A percentile compares a stretch with the other conserved stretches of the same genome.
Evolutionary conservation across 2,797 vertebrate genomes (phyloP).

Genomic region (Phataginus tetradactyla): DNA sequence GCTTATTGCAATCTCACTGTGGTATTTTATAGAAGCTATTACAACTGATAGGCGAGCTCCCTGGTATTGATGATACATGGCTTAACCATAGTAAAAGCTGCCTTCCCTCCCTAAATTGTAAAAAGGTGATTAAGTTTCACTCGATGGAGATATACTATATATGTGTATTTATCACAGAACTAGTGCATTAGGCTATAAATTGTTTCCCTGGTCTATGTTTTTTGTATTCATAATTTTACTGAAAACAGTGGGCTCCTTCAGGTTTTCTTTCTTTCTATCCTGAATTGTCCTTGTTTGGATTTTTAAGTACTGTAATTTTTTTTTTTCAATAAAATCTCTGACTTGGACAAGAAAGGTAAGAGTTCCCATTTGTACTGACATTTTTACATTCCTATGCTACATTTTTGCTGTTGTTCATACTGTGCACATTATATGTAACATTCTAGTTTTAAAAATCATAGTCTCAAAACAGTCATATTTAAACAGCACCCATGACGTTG

Average conservation of each 20-base stretch:
- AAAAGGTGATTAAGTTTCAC: conserved; percentile 86
- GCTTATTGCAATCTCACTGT: conserved; percentile 92
- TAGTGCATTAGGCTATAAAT: conserved; percentile 49
- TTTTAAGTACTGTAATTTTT: conserved; percentile 68
- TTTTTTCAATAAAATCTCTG: conserved; percentile 72
- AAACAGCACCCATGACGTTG: neutral
- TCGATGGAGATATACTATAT: conserved; percentile 82
- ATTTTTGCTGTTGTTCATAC: neutral
- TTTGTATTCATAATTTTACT: conserved; percentile 68
- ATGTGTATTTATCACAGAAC: conserved; percentile 76
- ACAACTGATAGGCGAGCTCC: conserved; percentile 92
- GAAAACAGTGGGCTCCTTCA: conserved; percentile 44
- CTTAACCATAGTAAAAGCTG: conserved; percentile 84
- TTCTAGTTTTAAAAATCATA: conserved; percentile 2
- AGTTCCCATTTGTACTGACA: conserved; percentile 57
- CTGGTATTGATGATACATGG: conserved; percentile 90
- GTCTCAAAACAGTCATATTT: neutral
- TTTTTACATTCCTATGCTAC: neutral
- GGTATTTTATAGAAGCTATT: conserved; percentile 94
- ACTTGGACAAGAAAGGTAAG: conserved; percentile 74
- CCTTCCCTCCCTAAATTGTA: conserved; percentile 84
- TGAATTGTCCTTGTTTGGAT: conserved; percentile 69
- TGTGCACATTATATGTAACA: neutral
- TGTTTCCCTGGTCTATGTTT: conserved; percentile 52
- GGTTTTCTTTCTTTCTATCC: conserved; percentile 51